Evolutionary conservation across 2,888 invertebrate species (phyloP).

Genomic region (Diarsia dahlii): DNA sequence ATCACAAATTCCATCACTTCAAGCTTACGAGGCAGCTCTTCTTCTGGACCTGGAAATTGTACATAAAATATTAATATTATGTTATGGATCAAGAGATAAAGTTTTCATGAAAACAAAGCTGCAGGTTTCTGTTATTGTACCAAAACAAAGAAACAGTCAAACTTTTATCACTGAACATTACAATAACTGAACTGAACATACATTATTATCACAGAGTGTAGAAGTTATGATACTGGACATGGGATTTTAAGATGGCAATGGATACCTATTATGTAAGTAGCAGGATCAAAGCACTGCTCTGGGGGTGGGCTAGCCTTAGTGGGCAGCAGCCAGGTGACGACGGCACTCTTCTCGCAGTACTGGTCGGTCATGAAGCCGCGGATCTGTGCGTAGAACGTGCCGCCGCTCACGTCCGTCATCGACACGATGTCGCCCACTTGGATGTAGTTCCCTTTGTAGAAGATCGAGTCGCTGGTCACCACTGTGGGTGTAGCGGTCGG

Average conservation of each 20-base stretch:
- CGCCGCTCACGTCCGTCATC: constrained; percentile 94
- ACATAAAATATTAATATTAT: too few relatives aligned
- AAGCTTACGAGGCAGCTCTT: constrained; percentile 96
- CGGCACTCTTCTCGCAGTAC: constrained; percentile 98
- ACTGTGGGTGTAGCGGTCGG: constrained; percentile 95
- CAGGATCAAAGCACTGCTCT: constrained; percentile 95
- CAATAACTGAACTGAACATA: too few relatives aligned
- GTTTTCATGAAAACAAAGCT: too few relatives aligned
- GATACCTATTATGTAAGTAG: constrained; percentile 96
- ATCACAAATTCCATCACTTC: constrained; percentile 97
- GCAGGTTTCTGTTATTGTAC: too few relatives aligned
- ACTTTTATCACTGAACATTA: too few relatives aligned
- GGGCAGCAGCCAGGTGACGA: constrained; percentile 97
- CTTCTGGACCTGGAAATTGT: constrained; percentile 94
- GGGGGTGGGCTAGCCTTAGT: constrained; percentile 95
- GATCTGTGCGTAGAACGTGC: constrained; percentile 97
- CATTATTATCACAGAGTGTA: too few relatives aligned
- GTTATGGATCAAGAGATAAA: too few relatives aligned
- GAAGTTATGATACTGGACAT: too few relatives aligned
- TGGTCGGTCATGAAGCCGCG: constrained; percentile 97
- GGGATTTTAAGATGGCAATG: neutral
- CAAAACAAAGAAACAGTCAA: too few relatives aligned
- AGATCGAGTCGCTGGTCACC: constrained; percentile 95
- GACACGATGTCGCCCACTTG: constrained; percentile 98
- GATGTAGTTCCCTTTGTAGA: constrained; percentile 90